Percentiles rank a stretch among this genome's conserved stretches.
Evolutionary conservation across 2,113 vertebrate species (phyloP).

Genomic region (Laticauda colubrina): DNA sequence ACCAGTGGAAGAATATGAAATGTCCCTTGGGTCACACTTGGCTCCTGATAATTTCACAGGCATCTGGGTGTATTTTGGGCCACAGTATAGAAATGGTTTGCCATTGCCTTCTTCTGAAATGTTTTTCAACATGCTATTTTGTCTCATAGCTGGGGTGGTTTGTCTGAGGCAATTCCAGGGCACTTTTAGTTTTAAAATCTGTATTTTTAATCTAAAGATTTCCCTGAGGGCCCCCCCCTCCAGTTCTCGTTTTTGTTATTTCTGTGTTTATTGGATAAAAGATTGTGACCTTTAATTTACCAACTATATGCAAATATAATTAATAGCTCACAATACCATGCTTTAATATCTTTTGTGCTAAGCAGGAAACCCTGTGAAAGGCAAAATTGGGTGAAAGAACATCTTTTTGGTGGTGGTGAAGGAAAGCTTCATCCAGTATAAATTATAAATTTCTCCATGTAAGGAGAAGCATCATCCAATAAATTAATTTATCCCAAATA

Average conservation of each 20-base stretch:
- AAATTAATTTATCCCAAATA: background rate
- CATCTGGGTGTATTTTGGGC: background rate
- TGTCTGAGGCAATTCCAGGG: background rate
- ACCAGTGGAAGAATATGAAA: background rate
- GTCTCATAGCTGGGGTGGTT: background rate
- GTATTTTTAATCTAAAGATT: background rate
- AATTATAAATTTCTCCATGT: background rate
- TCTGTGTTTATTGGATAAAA: background rate
- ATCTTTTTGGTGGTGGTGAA: too few species aligned
- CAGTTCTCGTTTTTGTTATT: background rate
- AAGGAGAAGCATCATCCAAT: background rate
- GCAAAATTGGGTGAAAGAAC: background rate
- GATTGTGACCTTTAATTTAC: background rate
- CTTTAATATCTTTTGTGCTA: background rate
- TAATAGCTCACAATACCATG: background rate
- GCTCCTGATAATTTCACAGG: background rate
- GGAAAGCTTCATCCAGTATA: too few species aligned
- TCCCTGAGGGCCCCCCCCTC: fast-evolving
- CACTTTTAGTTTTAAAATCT: background rate
- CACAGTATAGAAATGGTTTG: background rate
- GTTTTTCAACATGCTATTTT: background rate
- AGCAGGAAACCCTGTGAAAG: background rate
- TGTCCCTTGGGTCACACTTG: background rate
- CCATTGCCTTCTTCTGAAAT: background rate
- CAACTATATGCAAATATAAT: background rate